phyloP scores from a whole-genome alignment of 37 sponge, comb jelly and placozoan genomes.

The Chondrilla cf. caribensis region DNA sequence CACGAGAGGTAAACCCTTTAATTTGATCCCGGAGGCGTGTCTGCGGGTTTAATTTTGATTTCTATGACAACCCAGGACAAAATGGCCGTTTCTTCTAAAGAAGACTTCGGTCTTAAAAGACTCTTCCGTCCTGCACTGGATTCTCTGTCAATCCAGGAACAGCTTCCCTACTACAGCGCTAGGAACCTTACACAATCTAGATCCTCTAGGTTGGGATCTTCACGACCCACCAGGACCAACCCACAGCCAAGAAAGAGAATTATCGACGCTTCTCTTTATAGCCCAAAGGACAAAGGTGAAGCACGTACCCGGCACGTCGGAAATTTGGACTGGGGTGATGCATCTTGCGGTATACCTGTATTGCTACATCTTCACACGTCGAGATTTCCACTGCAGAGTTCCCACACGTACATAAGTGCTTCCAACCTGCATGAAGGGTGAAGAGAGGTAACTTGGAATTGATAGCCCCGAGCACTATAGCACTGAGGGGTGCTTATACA shows the following conservation, averaged over 20 bases:
- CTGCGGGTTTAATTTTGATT: not conserved
- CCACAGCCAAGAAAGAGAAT: conserved; percentile 29
- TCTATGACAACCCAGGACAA: conserved; percentile 8
- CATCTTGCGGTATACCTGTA: too few relatives aligned
- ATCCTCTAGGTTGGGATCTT: conserved; percentile 20
- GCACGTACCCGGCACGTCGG: too few relatives aligned
- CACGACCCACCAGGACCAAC: not conserved
- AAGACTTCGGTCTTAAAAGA: conserved; percentile 33
- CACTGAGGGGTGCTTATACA: too few relatives aligned
- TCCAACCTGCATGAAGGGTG: too few relatives aligned
- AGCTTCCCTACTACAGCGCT: conserved; percentile 19
- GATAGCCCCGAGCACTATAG: too few relatives aligned
- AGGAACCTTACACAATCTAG: conserved; percentile 43
- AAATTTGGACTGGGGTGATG: too few relatives aligned
- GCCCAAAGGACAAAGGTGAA: too few relatives aligned
- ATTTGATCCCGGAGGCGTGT: not conserved
- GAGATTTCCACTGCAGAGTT: too few relatives aligned
- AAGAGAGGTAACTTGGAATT: too few relatives aligned
- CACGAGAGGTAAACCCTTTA: not conserved
- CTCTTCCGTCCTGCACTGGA: conserved; percentile 43
- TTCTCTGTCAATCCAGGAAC: not conserved
- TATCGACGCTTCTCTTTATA: conserved; percentile 30
- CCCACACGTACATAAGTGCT: too few relatives aligned
- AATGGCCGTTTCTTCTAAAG: conserved; percentile 10
- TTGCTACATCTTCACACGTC: too few relatives aligned